Conservation (phyloP, 2,797 vertebrate species). For the Periparus ater region DNA sequence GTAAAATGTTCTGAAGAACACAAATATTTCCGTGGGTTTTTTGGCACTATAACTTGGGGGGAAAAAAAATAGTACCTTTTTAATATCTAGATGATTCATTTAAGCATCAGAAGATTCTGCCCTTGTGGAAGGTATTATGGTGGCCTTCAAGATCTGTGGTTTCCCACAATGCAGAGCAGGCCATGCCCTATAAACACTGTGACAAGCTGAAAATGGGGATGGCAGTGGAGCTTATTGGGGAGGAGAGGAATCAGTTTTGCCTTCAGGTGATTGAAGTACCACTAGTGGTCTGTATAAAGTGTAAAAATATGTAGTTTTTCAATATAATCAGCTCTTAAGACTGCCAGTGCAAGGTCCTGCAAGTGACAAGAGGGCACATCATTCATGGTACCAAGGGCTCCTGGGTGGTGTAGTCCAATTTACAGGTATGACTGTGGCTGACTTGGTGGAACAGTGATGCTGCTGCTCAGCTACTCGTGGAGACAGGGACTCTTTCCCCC, state of each 20-base stretch:
- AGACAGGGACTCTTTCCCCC: not conserved
- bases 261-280: not conserved
- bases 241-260: not conserved
- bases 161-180: not conserved
- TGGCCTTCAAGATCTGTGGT: not conserved
- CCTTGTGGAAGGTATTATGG: accelerated
- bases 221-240: not conserved
- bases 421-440: accelerated
- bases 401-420: not conserved
- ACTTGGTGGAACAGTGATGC: not conserved
- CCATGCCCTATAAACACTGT: not conserved
- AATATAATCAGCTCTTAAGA: not conserved
- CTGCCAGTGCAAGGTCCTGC: not conserved
- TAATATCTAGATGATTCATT: not conserved
- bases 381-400: not conserved
- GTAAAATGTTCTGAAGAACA: not conserved
- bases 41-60: not conserved
- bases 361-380: not conserved
- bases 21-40: not conserved
- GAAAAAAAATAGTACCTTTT: not conserved
- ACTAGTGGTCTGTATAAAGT: not conserved
- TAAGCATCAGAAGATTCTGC: not conserved
- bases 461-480: accelerated
- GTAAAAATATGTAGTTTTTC: not conserved
- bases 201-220: not conserved